phyloP scores from a whole-genome alignment of 2,797 vertebrate genomes.

The Xiphorhynchus erythropygius region DNA sequence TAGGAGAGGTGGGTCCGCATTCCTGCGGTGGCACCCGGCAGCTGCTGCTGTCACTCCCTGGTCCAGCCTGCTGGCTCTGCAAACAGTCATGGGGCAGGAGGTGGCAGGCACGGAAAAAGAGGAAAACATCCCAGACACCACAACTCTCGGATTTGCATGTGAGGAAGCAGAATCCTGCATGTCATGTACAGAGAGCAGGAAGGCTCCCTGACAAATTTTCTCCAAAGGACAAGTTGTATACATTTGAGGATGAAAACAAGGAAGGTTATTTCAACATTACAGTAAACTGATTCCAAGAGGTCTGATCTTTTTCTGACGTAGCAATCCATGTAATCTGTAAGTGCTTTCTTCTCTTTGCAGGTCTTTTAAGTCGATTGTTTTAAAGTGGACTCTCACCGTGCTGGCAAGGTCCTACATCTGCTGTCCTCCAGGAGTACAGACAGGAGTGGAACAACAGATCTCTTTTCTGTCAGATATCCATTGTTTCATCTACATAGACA shows the following conservation, averaged over 20 bases:
- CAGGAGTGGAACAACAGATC: not conserved
- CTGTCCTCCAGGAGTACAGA: not conserved
- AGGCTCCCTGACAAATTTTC: not conserved
- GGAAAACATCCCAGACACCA: not conserved
- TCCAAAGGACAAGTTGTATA: not conserved
- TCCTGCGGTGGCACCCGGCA: constrained; percentile 66
- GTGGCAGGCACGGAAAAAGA: not conserved
- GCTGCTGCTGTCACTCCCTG: constrained; percentile 82
- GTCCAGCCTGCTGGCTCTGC: constrained; percentile 46
- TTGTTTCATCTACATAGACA: not conserved
- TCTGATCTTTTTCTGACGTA: not conserved
- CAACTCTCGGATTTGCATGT: not conserved
- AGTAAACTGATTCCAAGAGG: not conserved
- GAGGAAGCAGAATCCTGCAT: not conserved
- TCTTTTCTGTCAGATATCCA: not conserved
- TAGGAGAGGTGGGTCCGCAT: constrained; percentile 72
- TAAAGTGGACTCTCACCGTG: not conserved
- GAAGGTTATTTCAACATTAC: not conserved
- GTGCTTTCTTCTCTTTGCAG: not conserved
- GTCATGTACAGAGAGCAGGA: rapidly evolving
- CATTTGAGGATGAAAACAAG: not conserved
- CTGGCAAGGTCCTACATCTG: not conserved
- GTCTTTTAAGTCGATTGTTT: not conserved
- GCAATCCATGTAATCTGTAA: not conserved
- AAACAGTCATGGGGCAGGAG: not conserved